phyloP scores from a whole-genome alignment of 2,797 vertebrate genomes.

The Tadarida brasiliensis region DNA sequence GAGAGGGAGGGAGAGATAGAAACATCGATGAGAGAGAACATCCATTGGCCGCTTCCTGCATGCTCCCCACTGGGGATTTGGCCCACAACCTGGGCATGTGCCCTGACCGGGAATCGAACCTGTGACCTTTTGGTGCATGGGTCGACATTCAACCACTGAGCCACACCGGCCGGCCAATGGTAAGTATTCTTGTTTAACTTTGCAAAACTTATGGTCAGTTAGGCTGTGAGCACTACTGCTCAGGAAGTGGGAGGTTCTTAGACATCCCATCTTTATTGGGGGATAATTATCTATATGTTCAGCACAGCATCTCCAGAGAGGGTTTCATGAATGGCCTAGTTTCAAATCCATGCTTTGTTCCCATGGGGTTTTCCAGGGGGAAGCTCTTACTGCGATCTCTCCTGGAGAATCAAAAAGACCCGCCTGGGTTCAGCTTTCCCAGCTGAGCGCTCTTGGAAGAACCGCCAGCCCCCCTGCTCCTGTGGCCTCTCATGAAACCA shows the following conservation, averaged over 20 bases:
- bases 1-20: too few relatives aligned
- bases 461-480: background rate
- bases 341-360: background rate
- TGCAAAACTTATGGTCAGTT: background rate
- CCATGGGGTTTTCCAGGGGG: background rate
- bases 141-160: too few relatives aligned
- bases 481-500: background rate
- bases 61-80: too few relatives aligned
- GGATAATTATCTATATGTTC: background rate
- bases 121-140: too few relatives aligned
- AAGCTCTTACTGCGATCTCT: background rate
- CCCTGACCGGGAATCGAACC: too few relatives aligned
- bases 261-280: background rate
- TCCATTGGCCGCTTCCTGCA: too few relatives aligned
- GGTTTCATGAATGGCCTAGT: background rate
- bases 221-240: background rate
- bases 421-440: background rate
- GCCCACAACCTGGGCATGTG: too few relatives aligned
- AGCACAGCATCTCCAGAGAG: background rate
- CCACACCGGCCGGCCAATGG: too few relatives aligned
- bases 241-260: background rate
- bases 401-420: background rate
- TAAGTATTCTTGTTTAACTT: background rate
- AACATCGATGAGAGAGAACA: too few relatives aligned
- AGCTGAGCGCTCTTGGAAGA: background rate